Evolutionary conservation across 2,113 vertebrate species (phyloP).

Genomic region (Dromaius novaehollandiae): DNA sequence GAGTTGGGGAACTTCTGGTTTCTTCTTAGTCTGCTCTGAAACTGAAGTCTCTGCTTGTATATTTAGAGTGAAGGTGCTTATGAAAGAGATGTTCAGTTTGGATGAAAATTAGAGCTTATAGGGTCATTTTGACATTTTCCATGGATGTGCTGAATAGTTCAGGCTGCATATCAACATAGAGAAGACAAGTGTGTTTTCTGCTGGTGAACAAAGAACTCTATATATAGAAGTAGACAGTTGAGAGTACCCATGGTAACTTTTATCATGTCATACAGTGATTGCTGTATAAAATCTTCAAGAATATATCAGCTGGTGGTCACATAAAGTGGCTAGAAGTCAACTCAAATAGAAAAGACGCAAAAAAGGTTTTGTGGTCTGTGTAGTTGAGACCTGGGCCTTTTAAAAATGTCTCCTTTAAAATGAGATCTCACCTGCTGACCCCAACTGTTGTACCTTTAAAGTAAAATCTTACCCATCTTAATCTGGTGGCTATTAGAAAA

Average conservation of each 20-base stretch:
- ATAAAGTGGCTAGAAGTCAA: fast-evolving
- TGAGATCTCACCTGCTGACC: not conserved
- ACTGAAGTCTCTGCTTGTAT: not conserved
- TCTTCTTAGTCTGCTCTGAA: not conserved
- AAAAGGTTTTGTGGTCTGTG: not conserved
- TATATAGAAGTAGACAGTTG: not conserved
- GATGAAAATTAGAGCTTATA: not conserved
- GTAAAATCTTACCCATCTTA: not conserved
- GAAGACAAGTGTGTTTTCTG: not conserved
- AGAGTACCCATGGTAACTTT: not conserved
- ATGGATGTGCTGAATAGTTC: not conserved
- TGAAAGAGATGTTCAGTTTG: not conserved
- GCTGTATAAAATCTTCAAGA: not conserved
- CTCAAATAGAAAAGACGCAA: not conserved
- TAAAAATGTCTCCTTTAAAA: not conserved
- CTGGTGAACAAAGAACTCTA: not conserved
- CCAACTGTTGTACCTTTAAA: not conserved
- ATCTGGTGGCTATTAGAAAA: not conserved
- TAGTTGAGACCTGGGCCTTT: not conserved
- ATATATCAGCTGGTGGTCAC: not conserved
- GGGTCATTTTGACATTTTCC: not conserved
- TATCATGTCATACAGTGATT: not conserved
- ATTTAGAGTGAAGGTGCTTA: not conserved
- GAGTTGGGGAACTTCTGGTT: not conserved
- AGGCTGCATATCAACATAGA: not conserved